These are phyloP conservation scores for Mesocentrotus franciscanus DNA, from an alignment of 53 echinoderm and acorn worm species.

Conservation along the genomic window DNA sequence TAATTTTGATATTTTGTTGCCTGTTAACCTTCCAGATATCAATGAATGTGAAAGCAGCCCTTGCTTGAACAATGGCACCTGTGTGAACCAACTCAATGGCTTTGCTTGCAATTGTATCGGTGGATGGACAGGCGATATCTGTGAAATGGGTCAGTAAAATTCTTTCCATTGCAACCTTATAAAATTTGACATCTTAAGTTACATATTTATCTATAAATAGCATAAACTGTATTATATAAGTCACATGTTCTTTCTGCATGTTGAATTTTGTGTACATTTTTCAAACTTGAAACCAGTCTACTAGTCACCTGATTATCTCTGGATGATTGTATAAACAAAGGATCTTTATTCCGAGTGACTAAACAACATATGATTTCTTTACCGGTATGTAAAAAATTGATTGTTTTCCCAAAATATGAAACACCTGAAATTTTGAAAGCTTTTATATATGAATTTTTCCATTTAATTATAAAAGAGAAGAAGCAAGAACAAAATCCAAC, in stretches of 20 bases:
- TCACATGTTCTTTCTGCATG: background rate
- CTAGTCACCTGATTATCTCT: too few relatives aligned
- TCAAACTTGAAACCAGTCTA: too few relatives aligned
- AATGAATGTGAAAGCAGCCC: slow-evolving; percentile 83
- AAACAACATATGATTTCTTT: too few relatives aligned
- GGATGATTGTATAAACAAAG: too few relatives aligned
- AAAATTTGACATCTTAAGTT: background rate
- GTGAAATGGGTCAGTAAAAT: slow-evolving; percentile 73
- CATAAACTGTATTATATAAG: background rate
- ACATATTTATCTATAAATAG: background rate
- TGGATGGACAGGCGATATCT: slow-evolving; percentile 79
- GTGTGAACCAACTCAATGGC: slow-evolving; percentile 70
- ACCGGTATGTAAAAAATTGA: too few relatives aligned
- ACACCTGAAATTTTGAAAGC: too few relatives aligned
- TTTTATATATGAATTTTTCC: too few relatives aligned
- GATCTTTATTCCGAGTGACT: too few relatives aligned
- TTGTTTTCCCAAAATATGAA: too few relatives aligned
- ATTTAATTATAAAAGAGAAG: too few relatives aligned
- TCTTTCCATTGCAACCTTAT: background rate
- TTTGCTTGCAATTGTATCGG: slow-evolving; percentile 73
- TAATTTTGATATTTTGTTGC: background rate
- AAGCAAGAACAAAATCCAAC: too few relatives aligned
- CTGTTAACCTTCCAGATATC: slow-evolving; percentile 63
- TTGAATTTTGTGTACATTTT: too few relatives aligned
- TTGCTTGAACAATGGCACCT: slow-evolving; percentile 76